Evolutionary conservation across 1,140 invertebrate genomes (phyloP), one percentile per base, ranked within the genome.

Genomic region (Zeugodacus cucurbitae): DNA sequence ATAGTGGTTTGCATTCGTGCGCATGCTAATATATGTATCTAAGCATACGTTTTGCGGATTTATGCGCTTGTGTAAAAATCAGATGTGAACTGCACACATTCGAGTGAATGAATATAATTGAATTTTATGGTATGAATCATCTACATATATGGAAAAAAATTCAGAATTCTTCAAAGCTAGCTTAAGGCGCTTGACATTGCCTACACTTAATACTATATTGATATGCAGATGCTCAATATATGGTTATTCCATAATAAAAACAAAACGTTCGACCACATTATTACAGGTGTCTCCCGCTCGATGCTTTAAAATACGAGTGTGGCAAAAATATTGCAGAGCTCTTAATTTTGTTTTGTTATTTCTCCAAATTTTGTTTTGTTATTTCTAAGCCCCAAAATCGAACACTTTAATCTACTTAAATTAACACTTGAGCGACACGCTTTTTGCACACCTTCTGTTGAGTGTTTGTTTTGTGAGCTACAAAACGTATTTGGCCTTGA

Each of bases 401-500:
- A 74, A 37, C 34, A 74, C 67, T 74, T 74, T 74, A 74, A 74
- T 20, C 34, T 41, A 74, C 67, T 74, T 74, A 37, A 37, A 20
- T 74, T 22, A 74, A 17, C 67, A 74, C 67, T 74, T 74, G 67
- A 74, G 20, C 32, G 67, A 32, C 34, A 41, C 34, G 7, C 67
- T 74, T 74, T 74, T 74, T 74, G 67, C 67, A 41, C 64, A 26
- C 29, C 32, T 32, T 20, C 20, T 22, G 22, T 74, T 74, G 34
- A 29, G 10, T 32, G 64, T 32, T 32, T 67, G 7, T 74, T 34
- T 41, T 74, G 34, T 2, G 20, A 2, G 32, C 67, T 74, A 17
- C 17, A 20, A 74, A 74, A 74, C 82, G 82, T 86, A 44, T 44
- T 86, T 86, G 82, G 32, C 82, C 82, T 86, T 86, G 82, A 86